A percentile compares a stretch with the other conserved stretches of the same genome.
phyloP scores from a whole-genome alignment of 1,140 invertebrate species.

The Neocloeon triangulifer region DNA sequence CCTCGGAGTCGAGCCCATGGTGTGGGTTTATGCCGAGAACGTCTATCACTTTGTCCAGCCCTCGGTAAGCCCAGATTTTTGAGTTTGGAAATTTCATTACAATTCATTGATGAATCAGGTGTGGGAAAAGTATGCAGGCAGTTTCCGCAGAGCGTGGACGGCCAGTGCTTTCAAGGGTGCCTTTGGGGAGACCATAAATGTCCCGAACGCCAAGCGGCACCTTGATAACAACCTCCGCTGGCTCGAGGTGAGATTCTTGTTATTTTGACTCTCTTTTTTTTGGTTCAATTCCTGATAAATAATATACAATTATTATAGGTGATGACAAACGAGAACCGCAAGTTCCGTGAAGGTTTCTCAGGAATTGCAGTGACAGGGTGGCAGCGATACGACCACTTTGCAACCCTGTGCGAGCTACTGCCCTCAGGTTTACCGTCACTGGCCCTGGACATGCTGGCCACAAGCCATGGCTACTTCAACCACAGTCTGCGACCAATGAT shows the following conservation, averaged over 20 bases:
- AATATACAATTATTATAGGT: too few relatives aligned
- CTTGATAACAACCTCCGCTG: conserved; percentile 49
- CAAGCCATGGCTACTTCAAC: conserved; percentile 17
- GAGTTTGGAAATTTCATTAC: conserved; percentile 22
- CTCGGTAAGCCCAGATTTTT: conserved; percentile 19
- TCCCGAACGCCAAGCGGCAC: conserved; percentile 33
- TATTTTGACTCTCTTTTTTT: too few relatives aligned
- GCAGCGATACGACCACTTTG: conserved; percentile 65
- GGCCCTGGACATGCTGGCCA: conserved; percentile 29
- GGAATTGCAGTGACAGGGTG: conserved; percentile 43
- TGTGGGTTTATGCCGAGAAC: conserved; percentile 32
- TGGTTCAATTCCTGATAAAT: too few relatives aligned
- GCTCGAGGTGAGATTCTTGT: conserved; percentile 40
- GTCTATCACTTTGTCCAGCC: conserved; percentile 26
- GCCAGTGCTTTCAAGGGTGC: conserved; percentile 81
- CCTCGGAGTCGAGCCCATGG: conserved; percentile 17
- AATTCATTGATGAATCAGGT: too few relatives aligned
- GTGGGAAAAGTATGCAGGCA: conserved; percentile 56
- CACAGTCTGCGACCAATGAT: conserved; percentile 2
- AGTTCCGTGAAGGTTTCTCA: conserved; percentile 30
- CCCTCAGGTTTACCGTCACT: conserved; percentile 43
- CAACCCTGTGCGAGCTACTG: conserved; percentile 49
- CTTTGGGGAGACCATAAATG: conserved; percentile 47
- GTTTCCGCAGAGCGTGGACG: conserved; percentile 81
- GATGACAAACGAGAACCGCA: conserved; percentile 25